Percentiles rank a stretch among this genome's conserved stretches.
Evolutionary conservation across 1,140 invertebrate species (phyloP).

Genomic region (Aculops lycopersici): DNA sequence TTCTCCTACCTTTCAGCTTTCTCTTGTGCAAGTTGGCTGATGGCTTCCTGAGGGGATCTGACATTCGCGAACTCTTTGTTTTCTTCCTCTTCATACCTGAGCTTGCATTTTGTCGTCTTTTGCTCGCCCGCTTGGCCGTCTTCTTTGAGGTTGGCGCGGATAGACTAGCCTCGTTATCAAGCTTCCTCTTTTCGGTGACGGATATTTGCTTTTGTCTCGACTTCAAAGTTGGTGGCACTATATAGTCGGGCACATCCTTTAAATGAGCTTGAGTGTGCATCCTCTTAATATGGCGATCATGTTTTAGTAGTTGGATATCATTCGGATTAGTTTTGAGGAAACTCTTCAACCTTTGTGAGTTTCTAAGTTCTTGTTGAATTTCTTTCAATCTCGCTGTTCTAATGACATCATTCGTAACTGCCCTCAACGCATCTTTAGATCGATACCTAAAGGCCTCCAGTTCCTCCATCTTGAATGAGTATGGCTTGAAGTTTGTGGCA

Average conservation of each 20-base stretch:
- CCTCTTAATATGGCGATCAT: constrained; percentile 61
- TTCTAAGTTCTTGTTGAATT: constrained; percentile 72
- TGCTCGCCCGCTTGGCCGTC: too few relatives aligned
- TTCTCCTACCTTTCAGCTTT: too few relatives aligned
- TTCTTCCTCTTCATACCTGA: too few relatives aligned
- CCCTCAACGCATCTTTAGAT: constrained; percentile 65
- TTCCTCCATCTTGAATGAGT: constrained; percentile 72
- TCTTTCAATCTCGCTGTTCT: constrained; percentile 71
- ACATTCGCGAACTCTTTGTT: too few relatives aligned
- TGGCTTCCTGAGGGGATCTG: too few relatives aligned
- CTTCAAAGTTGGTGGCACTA: constrained; percentile 18
- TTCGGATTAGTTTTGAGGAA: constrained; percentile 82
- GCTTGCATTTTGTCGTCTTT: too few relatives aligned
- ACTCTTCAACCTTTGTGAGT: constrained; percentile 61
- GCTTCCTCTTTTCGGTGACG: background rate
- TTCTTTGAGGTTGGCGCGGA: background rate
- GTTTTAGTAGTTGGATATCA: constrained; percentile 52
- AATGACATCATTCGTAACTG: constrained; percentile 63
- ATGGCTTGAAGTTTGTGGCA: constrained; percentile 30
- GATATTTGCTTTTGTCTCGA: background rate
- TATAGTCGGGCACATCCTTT: constrained; percentile 71
- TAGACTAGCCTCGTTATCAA: background rate
- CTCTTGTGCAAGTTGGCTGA: too few relatives aligned
- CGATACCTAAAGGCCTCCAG: constrained; percentile 79
- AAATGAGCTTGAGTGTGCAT: constrained; percentile 51